Base-by-base conservation (phyloP, 1,140 invertebrate species). In the Drosophila punjabiensis region DNA sequence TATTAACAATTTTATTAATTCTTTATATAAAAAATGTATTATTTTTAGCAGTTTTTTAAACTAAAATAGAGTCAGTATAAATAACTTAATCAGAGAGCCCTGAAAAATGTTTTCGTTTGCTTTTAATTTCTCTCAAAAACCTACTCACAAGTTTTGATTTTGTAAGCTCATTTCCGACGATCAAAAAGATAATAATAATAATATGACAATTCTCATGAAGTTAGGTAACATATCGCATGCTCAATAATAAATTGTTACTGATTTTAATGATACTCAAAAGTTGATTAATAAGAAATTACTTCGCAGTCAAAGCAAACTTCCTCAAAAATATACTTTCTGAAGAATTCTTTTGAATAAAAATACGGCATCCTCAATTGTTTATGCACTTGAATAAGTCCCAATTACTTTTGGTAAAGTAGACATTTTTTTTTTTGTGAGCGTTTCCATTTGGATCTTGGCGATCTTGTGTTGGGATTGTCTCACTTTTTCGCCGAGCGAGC, bases 401-500 rank as follows among this genome's bases (percentile, higher is more conserved):
- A 69, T 69, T 69, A 58, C 14, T 69, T 69, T 16, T 16, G 9
- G n/a, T 18, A 24, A 39, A 66, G 59, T 70, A 69, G 50, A 35
- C 47, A 63, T 45, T 41, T 45, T n/a, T 45, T n/a, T 39, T 32
- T 50, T 20, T 30, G 16, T 20, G 68, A 69, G 45, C 30, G 35
- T 41, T 69, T 52, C 67, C 67, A 69, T 53, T 68, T 69, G 67
- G 45, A 41, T 24, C 24, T 24, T 24, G 67, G 52, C 30, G 68
- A 61, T 74, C 47, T 73, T 24, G 20, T 10, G 43, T n/a, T n/a
- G 20, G 35, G 53, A 60, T 60, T 50, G 43, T 37, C 35, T 73
- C 69, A 50, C 67, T 32, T 35, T 74, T 74, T 73, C 45, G 63
- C 50, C 45, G 41, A 24, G 41, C 45, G 35, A 18, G 41, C 56